Evolutionary conservation across 2,888 invertebrate species (phyloP), one percentile per base, ranked within the genome.

Genomic region (Itoplectis maculator): DNA sequence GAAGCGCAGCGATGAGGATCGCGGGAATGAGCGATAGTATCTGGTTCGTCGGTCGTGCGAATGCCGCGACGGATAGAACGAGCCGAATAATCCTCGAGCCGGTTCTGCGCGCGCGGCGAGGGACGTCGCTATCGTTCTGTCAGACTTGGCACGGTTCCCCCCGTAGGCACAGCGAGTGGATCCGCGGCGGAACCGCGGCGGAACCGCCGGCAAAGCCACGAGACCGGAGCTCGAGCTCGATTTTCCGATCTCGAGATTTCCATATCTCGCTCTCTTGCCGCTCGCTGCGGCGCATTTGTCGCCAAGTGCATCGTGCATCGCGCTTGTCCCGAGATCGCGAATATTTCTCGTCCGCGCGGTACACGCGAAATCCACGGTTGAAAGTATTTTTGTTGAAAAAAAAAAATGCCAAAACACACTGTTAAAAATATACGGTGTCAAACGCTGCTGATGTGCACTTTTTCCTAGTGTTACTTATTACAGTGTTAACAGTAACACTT

Each of bases 111-210:
- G n/a, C n/a, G n/a, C n/a, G 72, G 66, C 75, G 51, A 45, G 40
- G 59, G 23, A 59, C n/a, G 40, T 29, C 29, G 75, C 74, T 75
- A 75, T 76, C 56, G 56, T 54, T 49, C 51, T 72, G 79, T 79
- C 82, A 82, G 79, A 79, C 79, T 82, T 76, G 66, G 75, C 82
- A 79, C 70, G 75, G 75, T 79, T 75, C 66, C 74, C 66, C 74
- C 35, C 54, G 42, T 47, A 23, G 47, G 37, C 59, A 56, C 29
- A 49, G 42, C 56, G n/a, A n/a, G n/a, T n/a, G n/a, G n/a, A n/a
- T n/a, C n/a, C n/a, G 15, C 51, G 40, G 23, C 42, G 15, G 40
- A 63, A 63, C 37, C n/a, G 15, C 51, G 40, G 23, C 42, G 15
- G 40, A 63, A 63, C 37, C 40, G 37, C 37, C 40, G 37, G 61